Percentiles rank a stretch among this genome's conserved stretches.
phyloP scores from a whole-genome alignment of 2,888 invertebrate species.

The Pyrochroa serraticornis region DNA sequence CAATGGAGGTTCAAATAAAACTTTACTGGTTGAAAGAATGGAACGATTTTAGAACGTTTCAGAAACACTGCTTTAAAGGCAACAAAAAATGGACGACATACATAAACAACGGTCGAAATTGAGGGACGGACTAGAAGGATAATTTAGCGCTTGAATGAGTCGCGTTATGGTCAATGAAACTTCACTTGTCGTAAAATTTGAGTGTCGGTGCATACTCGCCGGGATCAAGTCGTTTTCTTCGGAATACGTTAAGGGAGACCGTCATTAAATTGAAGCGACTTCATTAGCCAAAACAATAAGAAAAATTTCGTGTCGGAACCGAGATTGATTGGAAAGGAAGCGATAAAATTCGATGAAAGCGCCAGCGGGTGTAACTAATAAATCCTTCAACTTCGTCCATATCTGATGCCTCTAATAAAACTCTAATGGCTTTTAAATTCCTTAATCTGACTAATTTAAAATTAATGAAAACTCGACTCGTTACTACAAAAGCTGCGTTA shows the following conservation, averaged over 20 bases:
- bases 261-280: constrained; percentile 6
- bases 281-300: too few species aligned
- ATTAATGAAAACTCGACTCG: constrained; percentile 11
- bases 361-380: constrained; percentile 3
- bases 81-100: too few species aligned
- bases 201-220: constrained; percentile 10
- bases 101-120: too few species aligned
- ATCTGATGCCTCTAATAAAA: constrained; percentile 7
- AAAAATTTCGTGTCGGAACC: neutral
- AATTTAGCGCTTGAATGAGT: constrained; percentile 26
- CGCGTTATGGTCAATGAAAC: constrained; percentile 27
- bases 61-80: too few species aligned
- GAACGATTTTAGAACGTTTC: too few species aligned
- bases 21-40: too few species aligned
- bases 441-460: constrained; percentile 14
- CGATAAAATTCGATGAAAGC: neutral
- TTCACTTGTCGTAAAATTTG: constrained; percentile 25
- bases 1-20: too few species aligned
- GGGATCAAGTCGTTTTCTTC: neutral
- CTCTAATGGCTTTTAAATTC: constrained; percentile 19
- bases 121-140: neutral
- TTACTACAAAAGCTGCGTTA: constrained; percentile 9
- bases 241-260: neutral
- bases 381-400: constrained; percentile 9
- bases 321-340: neutral